These are phyloP conservation scores for Periparus ater DNA, from an alignment of 2,797 vertebrate genomes.

Conservation along the genomic window DNA sequence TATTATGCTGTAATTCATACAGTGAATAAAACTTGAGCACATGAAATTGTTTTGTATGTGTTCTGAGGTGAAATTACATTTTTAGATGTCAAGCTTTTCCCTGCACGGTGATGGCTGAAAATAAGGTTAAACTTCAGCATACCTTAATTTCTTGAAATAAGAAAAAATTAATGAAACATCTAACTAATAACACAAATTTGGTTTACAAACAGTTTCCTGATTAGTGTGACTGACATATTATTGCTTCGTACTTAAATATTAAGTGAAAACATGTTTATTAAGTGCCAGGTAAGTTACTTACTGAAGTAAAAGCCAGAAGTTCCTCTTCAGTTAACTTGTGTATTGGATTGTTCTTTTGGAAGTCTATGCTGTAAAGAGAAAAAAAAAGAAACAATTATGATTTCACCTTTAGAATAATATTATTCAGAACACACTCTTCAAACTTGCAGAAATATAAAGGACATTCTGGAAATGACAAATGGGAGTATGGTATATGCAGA, in stretches of 20 bases:
- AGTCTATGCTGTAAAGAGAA: constrained; percentile 85
- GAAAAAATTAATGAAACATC: not conserved
- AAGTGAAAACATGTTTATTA: not conserved
- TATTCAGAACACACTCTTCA: not conserved
- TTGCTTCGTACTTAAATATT: not conserved
- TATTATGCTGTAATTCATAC: not conserved
- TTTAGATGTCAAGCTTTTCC: not conserved
- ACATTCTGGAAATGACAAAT: not conserved
- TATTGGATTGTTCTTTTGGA: constrained; percentile 93
- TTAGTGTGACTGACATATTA: not conserved
- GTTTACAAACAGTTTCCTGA: not conserved
- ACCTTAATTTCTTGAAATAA: not conserved
- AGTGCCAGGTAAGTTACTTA: constrained; percentile 74
- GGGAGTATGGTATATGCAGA: not conserved
- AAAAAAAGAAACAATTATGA: not conserved
- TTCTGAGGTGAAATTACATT: not conserved
- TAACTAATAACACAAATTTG: not conserved
- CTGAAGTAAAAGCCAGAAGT: constrained; percentile 91
- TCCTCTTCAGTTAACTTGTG: constrained; percentile 94
- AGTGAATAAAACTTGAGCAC: not conserved
- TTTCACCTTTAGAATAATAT: not conserved
- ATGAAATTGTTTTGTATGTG: not conserved
- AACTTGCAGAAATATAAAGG: not conserved
- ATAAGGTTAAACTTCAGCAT: not conserved
- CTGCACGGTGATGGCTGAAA: not conserved